Conservation (phyloP, 64 coral and sea anemone species). For the Astreopora myriophthalma region DNA sequence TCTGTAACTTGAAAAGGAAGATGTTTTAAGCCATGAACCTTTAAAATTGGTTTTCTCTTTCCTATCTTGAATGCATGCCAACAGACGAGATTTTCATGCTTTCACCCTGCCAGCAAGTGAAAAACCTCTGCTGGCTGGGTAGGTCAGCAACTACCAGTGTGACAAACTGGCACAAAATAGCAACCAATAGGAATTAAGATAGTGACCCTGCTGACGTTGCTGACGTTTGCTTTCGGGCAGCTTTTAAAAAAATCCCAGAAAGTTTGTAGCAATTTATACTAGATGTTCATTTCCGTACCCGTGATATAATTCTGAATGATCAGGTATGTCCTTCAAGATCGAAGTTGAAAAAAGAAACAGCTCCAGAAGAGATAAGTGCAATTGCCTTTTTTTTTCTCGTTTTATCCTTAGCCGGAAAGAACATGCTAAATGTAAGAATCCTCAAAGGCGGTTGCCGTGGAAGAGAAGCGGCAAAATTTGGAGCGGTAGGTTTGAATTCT, state of each 20-base stretch:
- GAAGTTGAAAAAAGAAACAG: background rate
- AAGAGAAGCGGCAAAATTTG: constrained; percentile 43
- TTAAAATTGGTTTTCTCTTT: too few species aligned
- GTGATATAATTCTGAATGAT: background rate
- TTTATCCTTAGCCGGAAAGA: background rate
- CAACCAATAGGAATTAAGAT: background rate
- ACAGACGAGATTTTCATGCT: too few species aligned
- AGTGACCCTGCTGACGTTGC: background rate
- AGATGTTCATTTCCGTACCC: background rate
- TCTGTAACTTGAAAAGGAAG: too few species aligned
- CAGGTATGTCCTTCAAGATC: background rate
- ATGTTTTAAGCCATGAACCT: too few species aligned
- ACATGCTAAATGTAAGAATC: constrained; percentile 63
- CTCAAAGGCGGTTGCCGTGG: constrained; percentile 76
- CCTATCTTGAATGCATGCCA: too few species aligned
- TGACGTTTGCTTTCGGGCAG: background rate
- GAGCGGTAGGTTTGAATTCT: constrained; percentile 11
- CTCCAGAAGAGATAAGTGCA: background rate
- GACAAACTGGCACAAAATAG: background rate
- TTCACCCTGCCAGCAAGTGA: too few species aligned
- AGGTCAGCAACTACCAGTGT: background rate
- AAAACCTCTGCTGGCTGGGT: too few species aligned
- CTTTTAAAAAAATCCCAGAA: background rate
- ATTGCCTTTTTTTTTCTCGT: background rate
- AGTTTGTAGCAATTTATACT: too few species aligned